Base-by-base conservation (phyloP, 2,888 invertebrate genomes). In the Eilema depressum region DNA sequence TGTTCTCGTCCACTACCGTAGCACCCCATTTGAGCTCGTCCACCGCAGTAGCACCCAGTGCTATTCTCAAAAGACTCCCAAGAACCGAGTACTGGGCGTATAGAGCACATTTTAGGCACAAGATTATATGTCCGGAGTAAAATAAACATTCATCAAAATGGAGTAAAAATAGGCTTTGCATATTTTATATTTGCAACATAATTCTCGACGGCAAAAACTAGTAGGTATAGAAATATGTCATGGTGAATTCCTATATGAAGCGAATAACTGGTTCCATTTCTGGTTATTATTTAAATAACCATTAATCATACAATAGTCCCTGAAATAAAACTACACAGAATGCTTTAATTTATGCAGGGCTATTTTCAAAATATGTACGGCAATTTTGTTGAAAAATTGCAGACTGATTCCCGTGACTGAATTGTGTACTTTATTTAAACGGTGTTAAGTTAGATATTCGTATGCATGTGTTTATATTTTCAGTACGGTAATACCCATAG, bases 361-460 rank as follows among this genome's bases (percentile, higher is more conserved):
- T 10, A 53, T 53, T 53, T 53, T n/a, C 8, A 53, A 53, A 53
- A 53, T 5, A 53, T 53, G 53, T 20, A 53, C 7, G 20, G 53
- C 20, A 53, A 53, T n/a, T 53, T 53, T n/a, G 53, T 53, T n/a
- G 53, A 53, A 53, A 53, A n/a, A 53, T 53, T 17, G n/a, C 53
- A 8, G 8, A 53, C n/a, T 10, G n/a, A n/a, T 53, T 53, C 10
- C 8, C n/a, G 53, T 53, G n/a, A n/a, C 53, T 53, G 8, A 53
- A n/a, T 47, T 53, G 53, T 53, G n/a, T 53, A n/a, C 53, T 53
- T 53, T n/a, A n/a, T n/a, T 20, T 53, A 53, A 53, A n/a, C 53
- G 53, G 53, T n/a, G 53, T 53, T n/a, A 53, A 2, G 53, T 53
- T 10, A 47, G 47, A n/a, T 53, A 53, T 10, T 53, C 10, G n/a